Percentiles rank a stretch among this genome's conserved stretches.
These are phyloP conservation scores for Drosophila limbata DNA, from an alignment of 2,888 invertebrate species.

Conservation along the genomic window DNA sequence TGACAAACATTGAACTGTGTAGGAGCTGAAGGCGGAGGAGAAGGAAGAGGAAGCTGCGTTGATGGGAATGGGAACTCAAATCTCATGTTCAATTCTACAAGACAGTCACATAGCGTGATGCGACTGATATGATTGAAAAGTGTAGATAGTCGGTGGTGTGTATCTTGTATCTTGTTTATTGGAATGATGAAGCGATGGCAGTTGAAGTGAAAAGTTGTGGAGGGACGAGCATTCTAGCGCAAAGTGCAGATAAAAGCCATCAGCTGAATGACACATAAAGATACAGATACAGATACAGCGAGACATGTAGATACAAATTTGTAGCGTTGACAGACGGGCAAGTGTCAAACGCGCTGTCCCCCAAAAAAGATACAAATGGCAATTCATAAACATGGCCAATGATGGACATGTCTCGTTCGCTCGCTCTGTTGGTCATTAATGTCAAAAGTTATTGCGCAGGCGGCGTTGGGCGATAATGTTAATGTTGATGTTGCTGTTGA, in stretches of 20 bases:
- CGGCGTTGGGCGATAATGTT: conserved; percentile 69
- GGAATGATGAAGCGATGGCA: conserved; percentile 57
- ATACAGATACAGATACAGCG: conserved; percentile 40
- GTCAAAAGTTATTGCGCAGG: conserved; percentile 81
- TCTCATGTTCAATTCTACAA: conserved; percentile 37
- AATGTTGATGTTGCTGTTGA: conserved; percentile 49
- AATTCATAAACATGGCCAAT: conserved; percentile 71
- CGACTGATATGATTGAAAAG: conserved; percentile 48
- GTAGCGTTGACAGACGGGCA: conserved; percentile 69
- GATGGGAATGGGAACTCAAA: conserved; percentile 2
- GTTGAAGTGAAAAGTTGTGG: conserved; percentile 64
- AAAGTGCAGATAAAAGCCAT: conserved; percentile 72
- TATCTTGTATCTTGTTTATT: conserved; percentile 20
- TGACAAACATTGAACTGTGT: conserved; percentile 45
- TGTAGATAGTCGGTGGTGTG: conserved; percentile 29
- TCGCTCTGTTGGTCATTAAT: conserved; percentile 69
- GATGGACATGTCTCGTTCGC: conserved; percentile 58
- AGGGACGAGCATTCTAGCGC: conserved; percentile 76
- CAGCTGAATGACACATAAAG: conserved; percentile 38
- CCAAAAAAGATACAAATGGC: conserved; percentile 72
- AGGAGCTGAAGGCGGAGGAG: conserved; percentile 22
- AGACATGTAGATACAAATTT: conserved; percentile 67
- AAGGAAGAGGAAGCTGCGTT: not conserved
- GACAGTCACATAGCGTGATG: conserved; percentile 36
- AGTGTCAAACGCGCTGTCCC: conserved; percentile 63